phyloP scores from a whole-genome alignment of 2,888 invertebrate genomes.

The Malthinus seriepunctatus region DNA sequence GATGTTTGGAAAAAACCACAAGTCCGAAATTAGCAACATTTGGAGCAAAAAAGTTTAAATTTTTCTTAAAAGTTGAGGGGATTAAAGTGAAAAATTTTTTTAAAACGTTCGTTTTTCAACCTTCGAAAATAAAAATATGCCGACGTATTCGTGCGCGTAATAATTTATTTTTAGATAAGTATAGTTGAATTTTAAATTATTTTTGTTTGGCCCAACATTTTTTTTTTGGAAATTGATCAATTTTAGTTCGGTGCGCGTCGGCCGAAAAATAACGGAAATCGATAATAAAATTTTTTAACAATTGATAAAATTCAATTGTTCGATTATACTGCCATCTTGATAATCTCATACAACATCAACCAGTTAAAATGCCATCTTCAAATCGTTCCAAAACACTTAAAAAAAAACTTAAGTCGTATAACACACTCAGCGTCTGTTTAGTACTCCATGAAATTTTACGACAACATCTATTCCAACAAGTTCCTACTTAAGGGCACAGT shows the following conservation, averaged over 20 bases:
- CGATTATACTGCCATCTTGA: conserved; percentile 10
- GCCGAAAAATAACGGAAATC: conserved; percentile 12
- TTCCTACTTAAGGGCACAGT: conserved; percentile 47
- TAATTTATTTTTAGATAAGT: no score
- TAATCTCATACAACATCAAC: conserved; percentile 31
- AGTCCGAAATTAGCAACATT: no score
- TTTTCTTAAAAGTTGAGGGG: no score
- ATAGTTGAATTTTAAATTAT: no score
- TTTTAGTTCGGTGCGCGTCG: not conserved
- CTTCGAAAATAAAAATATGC: no score
- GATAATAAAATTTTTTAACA: not conserved
- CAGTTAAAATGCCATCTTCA: conserved; percentile 44
- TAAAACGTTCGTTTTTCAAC: no score
- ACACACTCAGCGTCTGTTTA: conserved; percentile 47
- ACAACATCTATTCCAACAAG: conserved; percentile 45
- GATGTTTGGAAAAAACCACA: no score
- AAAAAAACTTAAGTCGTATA: conserved; percentile 39
- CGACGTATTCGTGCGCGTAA: no score
- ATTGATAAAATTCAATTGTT: conserved; percentile 11
- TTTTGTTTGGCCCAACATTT: no score
- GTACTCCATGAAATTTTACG: conserved; percentile 53
- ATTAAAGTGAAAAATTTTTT: no score
- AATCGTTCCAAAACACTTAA: conserved; percentile 41
- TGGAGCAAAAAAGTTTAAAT: no score
- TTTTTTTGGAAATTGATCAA: no score